Evolutionary conservation across 2,113 vertebrate species (phyloP).

Genomic region (Sylvietta virens): DNA sequence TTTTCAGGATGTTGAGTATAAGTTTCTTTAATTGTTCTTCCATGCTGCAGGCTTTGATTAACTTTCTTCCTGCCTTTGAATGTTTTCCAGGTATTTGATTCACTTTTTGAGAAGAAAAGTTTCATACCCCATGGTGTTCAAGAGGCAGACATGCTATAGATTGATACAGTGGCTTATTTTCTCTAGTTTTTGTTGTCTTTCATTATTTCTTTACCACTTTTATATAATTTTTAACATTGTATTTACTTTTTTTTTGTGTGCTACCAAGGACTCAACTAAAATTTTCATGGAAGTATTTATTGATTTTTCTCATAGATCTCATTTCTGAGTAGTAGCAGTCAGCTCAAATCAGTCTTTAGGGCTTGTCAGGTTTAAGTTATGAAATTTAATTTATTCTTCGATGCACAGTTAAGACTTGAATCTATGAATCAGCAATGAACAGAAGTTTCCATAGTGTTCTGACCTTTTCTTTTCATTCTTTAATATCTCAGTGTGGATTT

Average conservation of each 20-base stretch:
- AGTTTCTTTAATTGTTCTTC: background rate
- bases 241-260: background rate
- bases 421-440: background rate
- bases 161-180: background rate
- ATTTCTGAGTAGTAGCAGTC: background rate
- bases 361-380: background rate
- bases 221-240: background rate
- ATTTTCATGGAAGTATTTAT: background rate
- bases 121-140: background rate
- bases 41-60: background rate
- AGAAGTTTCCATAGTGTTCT: background rate
- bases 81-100: background rate
- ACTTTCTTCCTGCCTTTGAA: background rate
- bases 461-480: background rate
- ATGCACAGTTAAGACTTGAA: background rate
- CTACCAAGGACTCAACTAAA: background rate
- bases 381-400: background rate
- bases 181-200: background rate
- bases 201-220: background rate
- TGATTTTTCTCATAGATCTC: background rate
- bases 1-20: background rate
- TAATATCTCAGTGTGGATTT: background rate
- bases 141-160: background rate
- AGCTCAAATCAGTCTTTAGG: background rate
- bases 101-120: background rate